Evolutionary conservation across 2,113 vertebrate species (phyloP).

Genomic region (Coptodon rendalli): DNA sequence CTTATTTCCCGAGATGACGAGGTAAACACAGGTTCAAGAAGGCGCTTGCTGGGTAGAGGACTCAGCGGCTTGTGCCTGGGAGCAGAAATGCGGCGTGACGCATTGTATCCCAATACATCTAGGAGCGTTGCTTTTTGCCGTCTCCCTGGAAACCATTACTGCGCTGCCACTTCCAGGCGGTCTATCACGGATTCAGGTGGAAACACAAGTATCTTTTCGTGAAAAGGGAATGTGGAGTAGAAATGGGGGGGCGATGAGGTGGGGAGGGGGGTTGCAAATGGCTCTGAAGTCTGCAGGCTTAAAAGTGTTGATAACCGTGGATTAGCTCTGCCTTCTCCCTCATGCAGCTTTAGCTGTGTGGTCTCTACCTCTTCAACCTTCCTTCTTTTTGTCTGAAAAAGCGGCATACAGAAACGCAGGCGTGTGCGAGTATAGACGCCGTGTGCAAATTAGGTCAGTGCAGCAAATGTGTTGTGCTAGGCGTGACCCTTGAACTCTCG

Average conservation of each 20-base stretch:
- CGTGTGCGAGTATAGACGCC: not conserved
- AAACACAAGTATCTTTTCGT: conserved; percentile 21
- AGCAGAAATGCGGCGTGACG: conserved; percentile 37
- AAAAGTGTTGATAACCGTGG: conserved; percentile 57
- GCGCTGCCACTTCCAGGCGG: conserved; percentile 23
- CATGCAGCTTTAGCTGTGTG: conserved; percentile 39
- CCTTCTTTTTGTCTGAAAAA: not conserved
- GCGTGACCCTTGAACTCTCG: not conserved
- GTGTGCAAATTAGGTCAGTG: not conserved
- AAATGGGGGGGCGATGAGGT: not conserved
- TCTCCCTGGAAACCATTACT: conserved; percentile 63
- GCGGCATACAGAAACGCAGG: not conserved
- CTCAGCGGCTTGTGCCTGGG: not conserved
- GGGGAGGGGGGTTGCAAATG: conserved; percentile 22
- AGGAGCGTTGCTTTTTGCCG: not conserved
- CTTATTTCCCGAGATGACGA: not conserved
- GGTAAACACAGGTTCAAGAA: conserved; percentile 20
- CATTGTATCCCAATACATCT: conserved; percentile 27
- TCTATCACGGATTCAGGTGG: conserved; percentile 48
- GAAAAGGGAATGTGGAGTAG: conserved; percentile 21
- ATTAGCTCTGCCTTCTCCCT: conserved; percentile 50
- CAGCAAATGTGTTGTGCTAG: not conserved
- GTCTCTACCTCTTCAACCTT: conserved; percentile 26
- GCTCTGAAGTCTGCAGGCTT: conserved; percentile 57
- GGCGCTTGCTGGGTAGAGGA: not conserved